Base-by-base conservation (phyloP, 2,888 invertebrate species). In the Glyphotaelius pellucidus region DNA sequence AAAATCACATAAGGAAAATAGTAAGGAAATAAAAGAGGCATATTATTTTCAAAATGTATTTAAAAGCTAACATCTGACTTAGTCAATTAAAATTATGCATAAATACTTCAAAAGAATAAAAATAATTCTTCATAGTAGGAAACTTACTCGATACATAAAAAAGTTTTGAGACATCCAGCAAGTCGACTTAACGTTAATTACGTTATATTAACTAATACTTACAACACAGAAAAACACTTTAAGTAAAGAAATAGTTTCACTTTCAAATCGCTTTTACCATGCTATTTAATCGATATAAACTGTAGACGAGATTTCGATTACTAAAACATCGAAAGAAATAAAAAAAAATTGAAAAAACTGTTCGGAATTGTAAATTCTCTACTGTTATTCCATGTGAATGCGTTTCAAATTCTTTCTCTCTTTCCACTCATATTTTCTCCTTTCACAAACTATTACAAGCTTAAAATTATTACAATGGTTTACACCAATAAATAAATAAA, bases 141-240 rank as follows among this genome's bases (percentile, higher is more conserved):
- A n/a, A 42, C 85, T 86, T 80, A 91, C n/a, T 79, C 67, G 38
- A 91, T 91, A 84, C 79, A 86, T 86, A 86, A 87, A 91, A 91
- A 47, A 30, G 67, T 91, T 90, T 91, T 91, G 90, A 91, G 90
- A 91, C 90, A 86, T 87, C 25, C 90, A 91, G 90, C 90, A 42
- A 42, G 42, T 35, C 42, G 42, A 38, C 35, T 32, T 11, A 85
- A 25, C 15, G 4, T 42, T 85, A 25, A 38, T 85, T 35, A 84
- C 19, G 38, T 25, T 85, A 42, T 31, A 31, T 80, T 80, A 31
- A 80, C 30, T 31, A 80, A 31, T 80, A 30, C 12, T 31, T 31
- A 31, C n/a, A 80, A 80, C 31, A 80, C 30, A 80, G 31, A 80
- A 80, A 80, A 80, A 67, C 19, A 67, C 52, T 25, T 67, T 7